Base-by-base conservation (phyloP, 37 sponge, comb jelly and placozoan genomes). In the Beroe ovata region DNA sequence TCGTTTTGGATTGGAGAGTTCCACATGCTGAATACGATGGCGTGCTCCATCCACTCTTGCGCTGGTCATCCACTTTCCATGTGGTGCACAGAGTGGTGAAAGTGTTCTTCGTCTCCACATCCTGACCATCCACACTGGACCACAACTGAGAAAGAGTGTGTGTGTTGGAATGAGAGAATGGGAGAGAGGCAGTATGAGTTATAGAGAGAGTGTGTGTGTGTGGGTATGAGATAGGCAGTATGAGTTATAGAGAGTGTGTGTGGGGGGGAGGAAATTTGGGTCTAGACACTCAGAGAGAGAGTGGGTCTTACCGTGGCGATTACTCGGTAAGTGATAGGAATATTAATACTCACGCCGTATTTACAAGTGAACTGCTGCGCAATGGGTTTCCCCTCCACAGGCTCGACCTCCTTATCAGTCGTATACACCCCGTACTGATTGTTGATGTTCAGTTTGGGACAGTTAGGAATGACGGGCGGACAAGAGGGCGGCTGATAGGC, bases 401-500 rank as follows among this genome's bases (percentile, higher is more conserved):
- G 69, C 8, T 25, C 32, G 11, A 34, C 69, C 16, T 33, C 30
- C 30, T 32, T 37, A 0, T 25, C 32, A 32, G 30, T 29, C 30
- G 1, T 34, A 33, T 29, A 66, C 8, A 14, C 30, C 30, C 69
- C 69, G 36, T 66, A 66, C 36, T 66, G 69, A 16, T 66, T 66
- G 18, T 8, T 30, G 6, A 66, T 29, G 16, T 66, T 1, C 16
- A 33, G 32, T 1, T 25, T 30, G 4, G 69, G 35, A 30, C 69
- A 66, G 69, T 66, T 66, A 4, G 69, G 69, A 30, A 66, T 66
- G 36, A 66, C 30, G 2, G 69, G 69, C 29, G 69, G 69, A 33
- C 69, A 66, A 4, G 69, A 66, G 32, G 69, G 69, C 1, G 69
- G 69, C 30, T 66, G 69, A 16, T 66, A 66, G 36, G 69, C 33